These are phyloP conservation scores for Pseudococcus viburni DNA, from an alignment of 2,888 invertebrate species.

Conservation along the genomic window DNA sequence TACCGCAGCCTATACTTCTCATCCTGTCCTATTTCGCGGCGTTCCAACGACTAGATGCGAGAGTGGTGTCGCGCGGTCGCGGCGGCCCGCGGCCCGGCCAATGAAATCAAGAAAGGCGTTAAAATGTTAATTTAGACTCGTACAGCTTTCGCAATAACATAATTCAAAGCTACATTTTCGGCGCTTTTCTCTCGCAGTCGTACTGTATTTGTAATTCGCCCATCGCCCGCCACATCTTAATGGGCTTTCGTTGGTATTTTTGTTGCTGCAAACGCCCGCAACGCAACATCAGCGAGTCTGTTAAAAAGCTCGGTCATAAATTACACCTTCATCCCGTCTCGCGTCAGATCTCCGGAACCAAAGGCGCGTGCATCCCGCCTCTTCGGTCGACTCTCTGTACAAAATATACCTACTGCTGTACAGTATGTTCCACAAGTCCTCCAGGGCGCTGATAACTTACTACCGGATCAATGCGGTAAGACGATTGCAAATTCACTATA, in stretches of 20 bases:
- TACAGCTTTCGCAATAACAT: conserved; percentile 41
- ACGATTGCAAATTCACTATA: no score
- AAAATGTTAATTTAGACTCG: conserved; percentile 51
- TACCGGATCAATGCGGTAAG: no score
- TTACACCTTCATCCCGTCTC: background rate
- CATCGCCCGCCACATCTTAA: conserved; percentile 33
- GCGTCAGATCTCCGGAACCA: no score
- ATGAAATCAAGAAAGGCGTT: conserved; percentile 28
- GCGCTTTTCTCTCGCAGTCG: conserved; percentile 1
- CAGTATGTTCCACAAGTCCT: no score
- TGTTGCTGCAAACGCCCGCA: background rate
- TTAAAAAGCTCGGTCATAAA: conserved; percentile 47
- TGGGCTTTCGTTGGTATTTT: conserved; percentile 52
- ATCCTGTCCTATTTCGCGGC: background rate
- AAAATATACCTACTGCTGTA: no score
- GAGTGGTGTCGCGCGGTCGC: background rate
- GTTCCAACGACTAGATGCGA: background rate
- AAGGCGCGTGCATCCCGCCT: no score
- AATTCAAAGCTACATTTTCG: conserved; percentile 55
- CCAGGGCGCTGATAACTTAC: no score
- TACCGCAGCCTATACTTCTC: background rate
- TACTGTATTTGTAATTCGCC: conserved; percentile 21
- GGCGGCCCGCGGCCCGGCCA: background rate
- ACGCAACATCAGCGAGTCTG: conserved; percentile 42
- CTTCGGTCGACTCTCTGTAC: no score